A percentile compares a stretch with the other conserved stretches of the same genome.
phyloP scores from a whole-genome alignment of 2,797 vertebrate genomes.

The Denticeps clupeoides region DNA sequence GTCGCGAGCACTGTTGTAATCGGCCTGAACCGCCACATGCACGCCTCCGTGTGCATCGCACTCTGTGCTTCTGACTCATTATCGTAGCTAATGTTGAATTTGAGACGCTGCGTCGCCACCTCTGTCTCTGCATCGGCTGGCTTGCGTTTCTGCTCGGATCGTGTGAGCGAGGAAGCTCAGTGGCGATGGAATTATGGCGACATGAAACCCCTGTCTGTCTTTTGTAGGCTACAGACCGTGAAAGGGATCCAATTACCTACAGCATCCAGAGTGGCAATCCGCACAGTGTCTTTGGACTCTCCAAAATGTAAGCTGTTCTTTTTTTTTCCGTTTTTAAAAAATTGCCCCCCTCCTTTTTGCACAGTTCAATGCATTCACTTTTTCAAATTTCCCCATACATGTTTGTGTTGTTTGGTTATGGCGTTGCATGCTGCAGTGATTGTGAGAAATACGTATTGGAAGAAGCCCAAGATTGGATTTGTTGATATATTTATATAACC shows the following conservation, averaged over 20 bases:
- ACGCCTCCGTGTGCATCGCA: too few species aligned
- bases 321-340: background rate
- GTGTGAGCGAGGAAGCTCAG: too few species aligned
- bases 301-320: slow-evolving; percentile 65
- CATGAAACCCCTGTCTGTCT: slow-evolving; percentile 17
- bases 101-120: too few species aligned
- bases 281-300: slow-evolving; percentile 74
- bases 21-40: too few species aligned
- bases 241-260: slow-evolving; percentile 81
- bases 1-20: too few species aligned
- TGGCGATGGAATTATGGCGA: too few species aligned
- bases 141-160: too few species aligned
- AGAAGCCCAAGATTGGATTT: background rate
- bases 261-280: slow-evolving; percentile 79
- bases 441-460: background rate
- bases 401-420: background rate
- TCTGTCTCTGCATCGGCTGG: too few species aligned
- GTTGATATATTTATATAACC: background rate
- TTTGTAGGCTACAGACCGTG: slow-evolving; percentile 83
- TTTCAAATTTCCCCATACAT: too few species aligned
- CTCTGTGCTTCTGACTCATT: too few species aligned
- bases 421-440: background rate
- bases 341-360: background rate
- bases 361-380: background rate
- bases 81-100: too few species aligned